Percentiles rank a stretch among this genome's conserved stretches.
These are phyloP conservation scores for Cryptomyrus ogoouensis DNA, from an alignment of 2,113 vertebrate genomes.

Conservation along the genomic window DNA sequence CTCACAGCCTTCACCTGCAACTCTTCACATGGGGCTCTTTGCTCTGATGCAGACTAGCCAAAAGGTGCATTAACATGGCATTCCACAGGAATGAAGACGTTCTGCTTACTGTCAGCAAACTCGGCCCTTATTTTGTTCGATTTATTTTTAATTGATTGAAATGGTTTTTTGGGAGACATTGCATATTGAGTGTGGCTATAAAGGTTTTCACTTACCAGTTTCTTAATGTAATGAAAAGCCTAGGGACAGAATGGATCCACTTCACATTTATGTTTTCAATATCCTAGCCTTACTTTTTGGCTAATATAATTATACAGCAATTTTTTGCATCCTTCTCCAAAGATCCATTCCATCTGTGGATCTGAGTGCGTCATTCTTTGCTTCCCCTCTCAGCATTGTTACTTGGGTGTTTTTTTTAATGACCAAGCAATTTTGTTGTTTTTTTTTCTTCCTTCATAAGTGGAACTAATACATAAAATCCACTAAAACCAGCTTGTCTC, in stretches of 20 bases:
- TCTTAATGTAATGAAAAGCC: not conserved
- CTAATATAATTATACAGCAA: not conserved
- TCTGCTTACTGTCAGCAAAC: not conserved
- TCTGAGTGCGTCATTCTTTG: not conserved
- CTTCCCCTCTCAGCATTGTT: not conserved
- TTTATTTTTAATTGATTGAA: conserved; percentile 6
- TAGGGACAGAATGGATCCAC: not conserved
- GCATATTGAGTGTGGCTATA: conserved; percentile 2
- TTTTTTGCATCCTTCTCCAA: not conserved
- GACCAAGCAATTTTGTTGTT: not conserved
- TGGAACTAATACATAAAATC: not conserved
- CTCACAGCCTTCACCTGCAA: not conserved
- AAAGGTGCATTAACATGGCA: not conserved
- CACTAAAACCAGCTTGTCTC: not conserved
- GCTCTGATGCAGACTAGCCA: not conserved
- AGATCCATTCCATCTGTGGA: not conserved
- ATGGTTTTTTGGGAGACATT: not conserved
- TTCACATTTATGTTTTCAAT: not conserved
- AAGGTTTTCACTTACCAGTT: not conserved
- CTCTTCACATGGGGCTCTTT: not conserved
- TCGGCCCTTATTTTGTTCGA: not conserved
- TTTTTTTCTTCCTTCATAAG: not conserved
- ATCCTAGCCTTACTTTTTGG: not conserved
- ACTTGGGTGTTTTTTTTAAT: not conserved
- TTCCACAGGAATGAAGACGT: not conserved